Percentiles rank a stretch among this genome's conserved stretches.
phyloP scores from a whole-genome alignment of 2,113 vertebrate species.

The Eleginops maclovinus region DNA sequence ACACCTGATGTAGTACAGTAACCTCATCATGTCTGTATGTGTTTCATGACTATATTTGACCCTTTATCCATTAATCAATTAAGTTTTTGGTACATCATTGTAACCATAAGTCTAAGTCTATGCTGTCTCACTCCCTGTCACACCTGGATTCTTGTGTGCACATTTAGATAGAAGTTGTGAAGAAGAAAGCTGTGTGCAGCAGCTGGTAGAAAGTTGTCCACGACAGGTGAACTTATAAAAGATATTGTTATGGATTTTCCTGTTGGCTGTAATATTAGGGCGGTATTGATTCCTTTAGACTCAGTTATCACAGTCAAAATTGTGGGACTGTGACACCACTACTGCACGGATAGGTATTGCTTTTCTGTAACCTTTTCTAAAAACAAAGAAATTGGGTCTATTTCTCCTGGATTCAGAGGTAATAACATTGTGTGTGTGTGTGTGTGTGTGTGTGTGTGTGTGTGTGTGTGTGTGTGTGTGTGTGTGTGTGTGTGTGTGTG shows the following conservation, averaged over 20 bases:
- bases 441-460: constrained; percentile 6
- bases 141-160: neutral
- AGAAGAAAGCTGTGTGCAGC: neutral
- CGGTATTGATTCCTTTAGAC: constrained; percentile 45
- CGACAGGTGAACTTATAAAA: neutral
- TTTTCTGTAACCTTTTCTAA: constrained; percentile 51
- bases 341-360: constrained; percentile 25
- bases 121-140: too few relatives aligned
- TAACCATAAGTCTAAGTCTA: neutral
- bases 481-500: neutral
- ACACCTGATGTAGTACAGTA: too few relatives aligned
- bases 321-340: constrained; percentile 15
- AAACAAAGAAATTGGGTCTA: constrained; percentile 32
- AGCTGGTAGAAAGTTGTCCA: neutral
- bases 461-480: constrained; percentile 13
- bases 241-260: constrained; percentile 14
- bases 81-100: neutral
- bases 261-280: constrained; percentile 15
- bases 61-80: too few relatives aligned
- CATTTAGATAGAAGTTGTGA: neutral
- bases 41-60: too few relatives aligned
- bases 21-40: too few relatives aligned
- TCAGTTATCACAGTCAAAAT: constrained; percentile 33
- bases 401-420: constrained; percentile 17
- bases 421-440: constrained; percentile 23